These are phyloP conservation scores for Schizothorax lantsangensis DNA, from an alignment of 2,797 vertebrate species.

Conservation along the genomic window DNA sequence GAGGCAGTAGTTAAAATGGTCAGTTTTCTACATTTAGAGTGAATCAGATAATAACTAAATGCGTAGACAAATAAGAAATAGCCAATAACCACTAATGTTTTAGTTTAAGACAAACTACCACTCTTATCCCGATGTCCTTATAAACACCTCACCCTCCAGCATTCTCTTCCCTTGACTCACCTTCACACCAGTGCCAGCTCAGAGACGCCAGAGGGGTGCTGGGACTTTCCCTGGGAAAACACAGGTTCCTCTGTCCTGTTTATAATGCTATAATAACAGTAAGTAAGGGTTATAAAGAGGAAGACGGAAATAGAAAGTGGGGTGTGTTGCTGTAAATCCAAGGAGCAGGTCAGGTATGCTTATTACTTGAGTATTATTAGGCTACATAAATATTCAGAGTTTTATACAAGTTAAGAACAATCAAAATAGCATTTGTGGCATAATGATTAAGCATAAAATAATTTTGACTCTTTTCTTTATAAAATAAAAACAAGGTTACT, in stretches of 20 bases:
- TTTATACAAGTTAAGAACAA: neutral
- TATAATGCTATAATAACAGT: constrained; percentile 31
- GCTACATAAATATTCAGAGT: neutral
- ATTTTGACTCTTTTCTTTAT: neutral
- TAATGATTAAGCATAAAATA: neutral
- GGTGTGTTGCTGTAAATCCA: neutral
- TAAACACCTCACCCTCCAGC: constrained; percentile 2
- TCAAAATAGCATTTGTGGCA: neutral
- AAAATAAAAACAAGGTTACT: neutral
- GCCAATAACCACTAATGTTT: neutral
- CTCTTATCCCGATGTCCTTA: neutral
- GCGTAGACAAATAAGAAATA: neutral
- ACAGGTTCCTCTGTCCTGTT: neutral
- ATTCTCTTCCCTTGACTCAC: constrained; percentile 39
- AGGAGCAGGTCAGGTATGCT: neutral
- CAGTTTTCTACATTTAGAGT: neutral
- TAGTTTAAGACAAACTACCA: neutral
- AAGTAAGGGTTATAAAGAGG: neutral
- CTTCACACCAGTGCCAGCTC: constrained; percentile 1
- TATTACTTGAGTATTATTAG: neutral
- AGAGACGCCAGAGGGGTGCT: constrained; percentile 11
- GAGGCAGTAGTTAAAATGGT: neutral
- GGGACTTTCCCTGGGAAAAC: constrained; percentile 54
- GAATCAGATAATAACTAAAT: neutral
- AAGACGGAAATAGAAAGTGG: neutral